Evolutionary conservation across 2,797 vertebrate genomes (phyloP).

Genomic region (Arrhamphus sclerolepis): DNA sequence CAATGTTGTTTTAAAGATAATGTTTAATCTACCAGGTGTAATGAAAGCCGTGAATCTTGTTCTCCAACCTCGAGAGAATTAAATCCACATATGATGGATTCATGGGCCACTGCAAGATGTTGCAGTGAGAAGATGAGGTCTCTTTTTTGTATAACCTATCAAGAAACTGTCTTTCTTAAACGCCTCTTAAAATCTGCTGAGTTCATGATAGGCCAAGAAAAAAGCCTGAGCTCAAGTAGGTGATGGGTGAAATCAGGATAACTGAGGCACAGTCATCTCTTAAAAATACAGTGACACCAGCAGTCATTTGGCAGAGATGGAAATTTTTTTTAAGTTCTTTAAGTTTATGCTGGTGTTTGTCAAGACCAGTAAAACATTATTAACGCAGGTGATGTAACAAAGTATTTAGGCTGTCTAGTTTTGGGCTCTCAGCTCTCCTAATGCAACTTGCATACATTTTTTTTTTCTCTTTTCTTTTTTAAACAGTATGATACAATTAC

Average conservation of each 20-base stretch:
- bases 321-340: slow-evolving; percentile 15
- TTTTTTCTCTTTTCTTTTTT: neutral
- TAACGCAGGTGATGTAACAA: slow-evolving; percentile 32
- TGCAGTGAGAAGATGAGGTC: too few species aligned
- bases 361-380: slow-evolving; percentile 20
- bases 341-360: slow-evolving; percentile 17
- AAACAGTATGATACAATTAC: neutral
- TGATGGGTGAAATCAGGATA: slow-evolving; percentile 54
- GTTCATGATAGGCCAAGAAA: slow-evolving; percentile 58
- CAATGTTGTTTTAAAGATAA: too few species aligned
- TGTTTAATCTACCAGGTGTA: too few species aligned
- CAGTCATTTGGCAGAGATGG: slow-evolving; percentile 30
- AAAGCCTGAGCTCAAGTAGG: slow-evolving; percentile 60
- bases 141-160: too few species aligned
- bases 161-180: slow-evolving; percentile 22
- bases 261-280: slow-evolving; percentile 45
- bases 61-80: too few species aligned
- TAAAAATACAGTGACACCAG: slow-evolving; percentile 49
- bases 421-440: neutral
- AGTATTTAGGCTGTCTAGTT: slow-evolving; percentile 12
- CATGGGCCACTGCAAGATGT: too few species aligned
- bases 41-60: too few species aligned
- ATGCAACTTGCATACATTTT: too few species aligned
- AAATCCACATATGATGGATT: too few species aligned
- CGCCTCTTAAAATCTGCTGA: slow-evolving; percentile 56